These are phyloP conservation scores for Ailurus styani DNA, from an alignment of 2,113 vertebrate genomes.

Conservation along the genomic window DNA sequence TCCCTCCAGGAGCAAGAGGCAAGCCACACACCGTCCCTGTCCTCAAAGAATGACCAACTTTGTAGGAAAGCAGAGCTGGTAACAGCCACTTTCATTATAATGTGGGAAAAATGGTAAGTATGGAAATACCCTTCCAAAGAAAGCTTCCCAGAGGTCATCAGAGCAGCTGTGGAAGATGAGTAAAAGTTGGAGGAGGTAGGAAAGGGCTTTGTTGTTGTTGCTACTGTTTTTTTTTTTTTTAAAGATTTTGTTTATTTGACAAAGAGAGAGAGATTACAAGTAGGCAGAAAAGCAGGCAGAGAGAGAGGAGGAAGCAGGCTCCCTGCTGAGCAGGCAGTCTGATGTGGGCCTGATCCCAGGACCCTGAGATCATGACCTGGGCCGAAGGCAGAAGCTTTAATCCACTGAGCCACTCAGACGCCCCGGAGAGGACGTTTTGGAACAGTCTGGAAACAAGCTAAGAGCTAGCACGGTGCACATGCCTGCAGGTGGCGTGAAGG, in stretches of 20 bases:
- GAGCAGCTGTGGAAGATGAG: neutral
- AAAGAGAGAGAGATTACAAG: too few species aligned
- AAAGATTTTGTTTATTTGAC: too few species aligned
- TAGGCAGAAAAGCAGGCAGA: too few species aligned
- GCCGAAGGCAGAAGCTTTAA: too few species aligned
- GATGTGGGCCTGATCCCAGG: too few species aligned
- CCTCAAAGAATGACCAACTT: neutral
- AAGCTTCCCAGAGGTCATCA: neutral
- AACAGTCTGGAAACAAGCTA: neutral
- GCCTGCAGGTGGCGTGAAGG: neutral
- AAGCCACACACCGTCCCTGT: neutral
- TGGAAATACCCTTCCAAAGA: neutral
- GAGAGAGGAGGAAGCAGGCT: too few species aligned
- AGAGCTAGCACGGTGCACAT: rapidly evolving
- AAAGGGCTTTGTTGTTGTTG: too few species aligned
- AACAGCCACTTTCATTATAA: neutral
- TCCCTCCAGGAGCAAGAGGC: neutral
- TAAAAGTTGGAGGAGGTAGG: neutral
- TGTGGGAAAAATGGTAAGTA: neutral
- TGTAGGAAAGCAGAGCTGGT: neutral
- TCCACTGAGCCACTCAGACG: too few species aligned
- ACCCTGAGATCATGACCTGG: too few species aligned
- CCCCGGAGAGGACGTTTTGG: neutral
- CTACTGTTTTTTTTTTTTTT: too few species aligned
- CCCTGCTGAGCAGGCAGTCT: too few species aligned